Evolutionary conservation across 2,888 invertebrate species (phyloP), one percentile per base, ranked within the genome.

Genomic region (Deilephila porcellus): DNA sequence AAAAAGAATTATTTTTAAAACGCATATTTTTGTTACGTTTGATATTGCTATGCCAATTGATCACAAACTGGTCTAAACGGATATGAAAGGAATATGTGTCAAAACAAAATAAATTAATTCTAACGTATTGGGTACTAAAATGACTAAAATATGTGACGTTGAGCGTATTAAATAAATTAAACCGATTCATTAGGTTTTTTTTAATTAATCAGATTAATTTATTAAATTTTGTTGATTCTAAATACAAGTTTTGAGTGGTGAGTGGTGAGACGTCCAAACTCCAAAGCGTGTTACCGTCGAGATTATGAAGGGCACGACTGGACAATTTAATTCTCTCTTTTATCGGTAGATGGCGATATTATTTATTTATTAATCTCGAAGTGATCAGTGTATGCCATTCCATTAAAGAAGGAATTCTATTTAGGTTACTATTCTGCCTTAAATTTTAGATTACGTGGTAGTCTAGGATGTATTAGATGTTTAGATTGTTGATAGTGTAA

Each of bases 221-320:
- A 37, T 37, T 37, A 37, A 37, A 37, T 45, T 11, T 45, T 45
- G 45, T 45, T 52, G 52, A 20, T 25, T 67, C 3, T 52, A 52
- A 52, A 67, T 67, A 67, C 25, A 25, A 17, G 25, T 45, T 11
- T 32, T 32, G 32, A 32, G 32, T 3, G 32, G 1, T 17, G 70
- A 56, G 19, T 34, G 25, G 19, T 56, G 19, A 53, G 32, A 56
- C 53, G 53, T 70, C 14, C 19, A 19, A 71, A 34, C 34, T 70
- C 14, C 29, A 19, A 71, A 34, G 56, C 34, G 29, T 29, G 29
- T 32, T 53, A 7, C 52, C 14, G 8, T 81, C 78, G 79, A 80
- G 29, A 45, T 73, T 32, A 25, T 45, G 60, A 71, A 71, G 59
- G 71, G 71, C 71, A 62, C 62, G 17, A 32, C 37, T 62, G 32